phyloP scores from a whole-genome alignment of 1,140 invertebrate genomes.

The Acromyrmex heyeri region DNA sequence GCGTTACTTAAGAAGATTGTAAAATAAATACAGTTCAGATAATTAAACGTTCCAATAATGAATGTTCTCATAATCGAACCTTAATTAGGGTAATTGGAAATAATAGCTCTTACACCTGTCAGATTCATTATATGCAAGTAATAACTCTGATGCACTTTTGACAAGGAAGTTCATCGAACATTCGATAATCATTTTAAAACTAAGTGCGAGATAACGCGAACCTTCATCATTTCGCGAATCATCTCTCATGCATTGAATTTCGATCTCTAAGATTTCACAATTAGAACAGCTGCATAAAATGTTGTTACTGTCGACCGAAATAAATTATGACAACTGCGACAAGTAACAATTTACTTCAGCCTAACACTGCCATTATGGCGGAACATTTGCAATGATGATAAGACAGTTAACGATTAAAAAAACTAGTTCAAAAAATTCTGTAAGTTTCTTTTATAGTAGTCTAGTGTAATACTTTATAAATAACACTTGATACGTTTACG shows the following conservation, averaged over 20 bases:
- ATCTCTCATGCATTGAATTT: slow-evolving; percentile 16
- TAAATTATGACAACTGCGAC: slow-evolving; percentile 27
- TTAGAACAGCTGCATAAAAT: slow-evolving; percentile 32
- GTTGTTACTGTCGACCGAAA: slow-evolving; percentile 4
- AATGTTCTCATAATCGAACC: background rate
- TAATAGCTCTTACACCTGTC: slow-evolving; percentile 3
- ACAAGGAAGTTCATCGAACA: background rate
- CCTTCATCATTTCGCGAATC: slow-evolving; percentile 18
- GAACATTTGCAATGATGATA: slow-evolving; percentile 18
- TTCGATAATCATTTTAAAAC: slow-evolving; percentile 6
- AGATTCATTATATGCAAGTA: background rate
- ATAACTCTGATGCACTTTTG: background rate
- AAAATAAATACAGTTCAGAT: background rate
- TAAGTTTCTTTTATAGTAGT: slow-evolving; percentile 7
- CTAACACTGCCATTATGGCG: background rate
- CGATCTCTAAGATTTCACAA: slow-evolving; percentile 36
- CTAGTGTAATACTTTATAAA: background rate
- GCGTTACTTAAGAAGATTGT: background rate
- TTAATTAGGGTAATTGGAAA: slow-evolving; percentile 8
- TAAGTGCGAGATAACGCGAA: background rate
- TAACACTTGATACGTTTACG: background rate
- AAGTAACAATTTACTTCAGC: slow-evolving; percentile 20
- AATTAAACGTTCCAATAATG: background rate
- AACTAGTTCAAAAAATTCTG: slow-evolving; percentile 12
- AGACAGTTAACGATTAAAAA: background rate